Evolutionary conservation across 1,140 invertebrate species (phyloP).

Genomic region (Tribolium castaneum): DNA sequence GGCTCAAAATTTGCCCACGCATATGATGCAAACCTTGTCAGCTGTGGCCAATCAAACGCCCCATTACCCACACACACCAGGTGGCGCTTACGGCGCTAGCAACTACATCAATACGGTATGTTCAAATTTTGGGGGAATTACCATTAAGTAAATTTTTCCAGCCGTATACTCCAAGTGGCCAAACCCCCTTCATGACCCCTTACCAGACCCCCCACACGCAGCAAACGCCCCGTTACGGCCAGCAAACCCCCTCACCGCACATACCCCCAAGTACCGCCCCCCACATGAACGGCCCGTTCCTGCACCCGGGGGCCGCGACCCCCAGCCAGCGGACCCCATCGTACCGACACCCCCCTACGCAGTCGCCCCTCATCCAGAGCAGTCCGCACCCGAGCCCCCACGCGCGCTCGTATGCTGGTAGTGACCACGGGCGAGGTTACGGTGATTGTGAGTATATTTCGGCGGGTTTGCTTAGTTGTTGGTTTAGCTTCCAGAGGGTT

Average conservation of each 20-base stretch:
- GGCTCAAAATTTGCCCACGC: slow-evolving; percentile 77
- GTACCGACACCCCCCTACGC: slow-evolving; percentile 61
- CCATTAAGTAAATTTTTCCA: not conserved
- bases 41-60: slow-evolving; percentile 77
- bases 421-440: slow-evolving; percentile 52
- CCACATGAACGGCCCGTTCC: slow-evolving; percentile 66
- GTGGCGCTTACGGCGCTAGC: slow-evolving; percentile 65
- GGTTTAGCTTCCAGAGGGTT: slow-evolving; percentile 37
- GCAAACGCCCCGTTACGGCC: slow-evolving; percentile 73
- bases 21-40: slow-evolving; percentile 78
- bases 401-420: slow-evolving; percentile 43
- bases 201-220: slow-evolving; percentile 79
- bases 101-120: slow-evolving; percentile 69
- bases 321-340: slow-evolving; percentile 66
- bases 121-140: not conserved
- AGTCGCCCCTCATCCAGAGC: slow-evolving; percentile 60
- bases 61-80: slow-evolving; percentile 74
- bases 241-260: slow-evolving; percentile 69
- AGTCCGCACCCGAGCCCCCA: slow-evolving; percentile 64
- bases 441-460: slow-evolving; percentile 47
- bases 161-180: slow-evolving; percentile 89
- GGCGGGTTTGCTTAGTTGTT: not conserved
- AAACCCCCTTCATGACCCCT: slow-evolving; percentile 92
- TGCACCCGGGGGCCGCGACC: slow-evolving; percentile 69
- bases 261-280: slow-evolving; percentile 63